These are phyloP conservation scores for Zeuzera pyrina DNA, from an alignment of 2,888 invertebrate species.

Conservation along the genomic window DNA sequence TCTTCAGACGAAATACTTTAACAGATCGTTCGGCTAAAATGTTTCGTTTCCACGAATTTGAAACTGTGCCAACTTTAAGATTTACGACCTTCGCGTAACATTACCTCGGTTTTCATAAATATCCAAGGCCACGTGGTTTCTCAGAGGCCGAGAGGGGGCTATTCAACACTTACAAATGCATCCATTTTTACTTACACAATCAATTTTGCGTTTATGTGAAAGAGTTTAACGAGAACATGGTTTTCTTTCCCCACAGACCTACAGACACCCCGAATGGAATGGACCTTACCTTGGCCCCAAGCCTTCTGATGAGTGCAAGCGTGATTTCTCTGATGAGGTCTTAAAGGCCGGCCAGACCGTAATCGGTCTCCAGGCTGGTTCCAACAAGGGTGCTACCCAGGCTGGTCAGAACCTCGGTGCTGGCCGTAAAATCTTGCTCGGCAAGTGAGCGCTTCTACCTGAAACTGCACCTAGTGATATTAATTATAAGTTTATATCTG, in stretches of 20 bases:
- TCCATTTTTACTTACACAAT: conserved; percentile 3
- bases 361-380: conserved; percentile 95
- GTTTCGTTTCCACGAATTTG: conserved; percentile 46
- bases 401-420: conserved; percentile 93
- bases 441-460: conserved; percentile 77
- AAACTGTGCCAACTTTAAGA: conserved; percentile 51
- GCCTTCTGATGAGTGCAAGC: conserved; percentile 94
- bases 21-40: conserved; percentile 46
- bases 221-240: neutral
- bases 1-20: conserved; percentile 37
- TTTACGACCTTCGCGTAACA: conserved; percentile 60
- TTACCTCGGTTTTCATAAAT: conserved; percentile 68
- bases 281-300: conserved; percentile 96
- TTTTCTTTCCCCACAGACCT: conserved; percentile 73
- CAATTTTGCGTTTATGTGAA: neutral
- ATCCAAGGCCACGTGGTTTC: conserved; percentile 40
- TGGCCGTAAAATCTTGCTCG: conserved; percentile 90
- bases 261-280: conserved; percentile 86
- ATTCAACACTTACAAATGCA: conserved; percentile 15
- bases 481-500: conserved; percentile 59
- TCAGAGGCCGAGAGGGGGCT: conserved; percentile 27
- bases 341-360: conserved; percentile 89
- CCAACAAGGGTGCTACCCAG: conserved; percentile 96
- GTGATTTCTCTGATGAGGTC: conserved; percentile 94
- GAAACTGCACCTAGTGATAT: conserved; percentile 53